Evolutionary conservation across 92 coral and sea anemone genomes (phyloP), one percentile per base, ranked within the genome.

Genomic region (Phenganax stokvisi): DNA sequence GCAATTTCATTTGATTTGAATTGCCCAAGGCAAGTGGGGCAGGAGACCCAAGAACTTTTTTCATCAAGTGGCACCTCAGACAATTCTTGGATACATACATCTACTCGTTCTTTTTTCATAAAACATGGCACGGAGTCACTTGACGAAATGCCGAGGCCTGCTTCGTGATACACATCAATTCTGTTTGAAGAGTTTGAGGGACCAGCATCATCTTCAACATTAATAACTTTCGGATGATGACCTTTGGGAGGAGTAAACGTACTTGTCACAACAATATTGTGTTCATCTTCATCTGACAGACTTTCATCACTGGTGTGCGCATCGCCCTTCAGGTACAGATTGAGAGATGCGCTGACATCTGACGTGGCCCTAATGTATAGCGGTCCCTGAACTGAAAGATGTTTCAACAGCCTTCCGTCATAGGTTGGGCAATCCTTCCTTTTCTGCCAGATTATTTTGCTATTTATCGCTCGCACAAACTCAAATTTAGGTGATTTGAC

Each of bases 391-490:
- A 57, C 76, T 15, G 54, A 29, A 47, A 71, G 31, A 55, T 71
- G 76, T 20, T 71, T 71, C 37, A 71, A 47, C 56, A 71, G 76
- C 54, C 76, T 71, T 29, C 76, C 76, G 51, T 71, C 56, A 55
- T 47, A 71, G 57, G 31, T 29, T 55, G 16, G 54, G 51, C 0
- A 47, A 29, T 47, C 76, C 1, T 71, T 52, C 56, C 56, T 47
- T 71, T 71, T 47, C 16, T n/a, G 31, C 6, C 0, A 71, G 57
- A 71, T 71, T 71, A 71, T 71, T 71, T 71, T 71, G 56, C 76
- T 71, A 71, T 47, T 71, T 12, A 71, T 47, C 52, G 76, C 76
- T 71, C 76, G 52, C 54, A 71, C 76, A 47, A 71, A 71, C 76
- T 71, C 76, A 47, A 71, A 71, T n/a, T 71, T 71, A 12, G 76